Conservation (phyloP, 2,797 vertebrate genomes). For the Netta rufina region DNA sequence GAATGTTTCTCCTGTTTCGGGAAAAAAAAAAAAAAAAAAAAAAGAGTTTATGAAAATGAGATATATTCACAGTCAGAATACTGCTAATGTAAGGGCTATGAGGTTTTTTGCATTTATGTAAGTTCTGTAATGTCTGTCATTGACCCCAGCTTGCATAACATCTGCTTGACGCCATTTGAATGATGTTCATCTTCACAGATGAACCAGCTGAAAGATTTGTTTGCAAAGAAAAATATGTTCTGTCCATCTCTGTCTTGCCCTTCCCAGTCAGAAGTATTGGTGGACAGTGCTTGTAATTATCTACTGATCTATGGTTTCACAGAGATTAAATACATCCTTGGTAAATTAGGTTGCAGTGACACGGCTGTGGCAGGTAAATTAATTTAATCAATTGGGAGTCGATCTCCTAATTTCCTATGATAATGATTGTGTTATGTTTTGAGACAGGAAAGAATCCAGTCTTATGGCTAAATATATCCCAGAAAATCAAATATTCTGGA, state of each 20-base stretch:
- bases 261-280: background rate
- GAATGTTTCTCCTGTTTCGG: background rate
- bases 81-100: background rate
- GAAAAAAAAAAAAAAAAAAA: background rate
- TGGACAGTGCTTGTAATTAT: background rate
- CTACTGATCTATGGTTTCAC: background rate
- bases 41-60: background rate
- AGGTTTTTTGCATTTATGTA: background rate
- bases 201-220: background rate
- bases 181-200: background rate
- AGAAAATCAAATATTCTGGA: background rate
- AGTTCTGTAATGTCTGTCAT: background rate
- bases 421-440: background rate
- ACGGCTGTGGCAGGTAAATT: background rate
- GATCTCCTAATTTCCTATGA: background rate
- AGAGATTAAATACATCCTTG: background rate
- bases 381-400: background rate
- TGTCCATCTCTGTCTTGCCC: background rate
- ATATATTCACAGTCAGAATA: background rate
- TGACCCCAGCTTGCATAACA: background rate
- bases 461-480: background rate
- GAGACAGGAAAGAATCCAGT: background rate
- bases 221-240: background rate
- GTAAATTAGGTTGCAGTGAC: background rate
- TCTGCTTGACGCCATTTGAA: rapidly evolving